Conservation (phyloP, 2,888 invertebrate species). For the Steromphala cineraria region DNA sequence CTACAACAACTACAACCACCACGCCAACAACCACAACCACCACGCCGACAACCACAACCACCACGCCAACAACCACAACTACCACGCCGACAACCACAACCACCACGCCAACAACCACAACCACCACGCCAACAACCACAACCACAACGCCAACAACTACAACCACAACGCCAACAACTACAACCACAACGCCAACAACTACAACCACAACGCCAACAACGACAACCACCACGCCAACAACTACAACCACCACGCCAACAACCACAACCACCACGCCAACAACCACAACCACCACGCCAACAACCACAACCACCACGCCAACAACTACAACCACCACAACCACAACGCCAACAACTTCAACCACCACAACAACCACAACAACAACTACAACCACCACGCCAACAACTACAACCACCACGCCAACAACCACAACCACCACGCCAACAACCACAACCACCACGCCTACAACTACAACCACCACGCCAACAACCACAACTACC, state of each 20-base stretch:
- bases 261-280: slow-evolving; percentile 8
- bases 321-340: neutral
- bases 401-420: slow-evolving; percentile 19
- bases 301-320: neutral
- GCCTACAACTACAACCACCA: neutral
- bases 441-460: slow-evolving; percentile 15
- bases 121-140: slow-evolving; percentile 1
- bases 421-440: slow-evolving; percentile 22
- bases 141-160: slow-evolving; percentile 18
- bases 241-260: slow-evolving; percentile 21
- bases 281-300: neutral
- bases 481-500: neutral
- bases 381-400: neutral
- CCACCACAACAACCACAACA: neutral
- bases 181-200: slow-evolving; percentile 20
- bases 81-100: slow-evolving; percentile 1
- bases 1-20: neutral
- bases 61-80: slow-evolving; percentile 3
- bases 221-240: slow-evolving; percentile 9
- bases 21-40: neutral
- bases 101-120: neutral
- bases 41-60: slow-evolving; percentile 5
- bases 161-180: slow-evolving; percentile 20
- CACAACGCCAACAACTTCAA: neutral
- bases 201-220: slow-evolving; percentile 22